These are phyloP conservation scores for Vespertilio murinus DNA, from an alignment of 2,797 vertebrate genomes.

Conservation along the genomic window DNA sequence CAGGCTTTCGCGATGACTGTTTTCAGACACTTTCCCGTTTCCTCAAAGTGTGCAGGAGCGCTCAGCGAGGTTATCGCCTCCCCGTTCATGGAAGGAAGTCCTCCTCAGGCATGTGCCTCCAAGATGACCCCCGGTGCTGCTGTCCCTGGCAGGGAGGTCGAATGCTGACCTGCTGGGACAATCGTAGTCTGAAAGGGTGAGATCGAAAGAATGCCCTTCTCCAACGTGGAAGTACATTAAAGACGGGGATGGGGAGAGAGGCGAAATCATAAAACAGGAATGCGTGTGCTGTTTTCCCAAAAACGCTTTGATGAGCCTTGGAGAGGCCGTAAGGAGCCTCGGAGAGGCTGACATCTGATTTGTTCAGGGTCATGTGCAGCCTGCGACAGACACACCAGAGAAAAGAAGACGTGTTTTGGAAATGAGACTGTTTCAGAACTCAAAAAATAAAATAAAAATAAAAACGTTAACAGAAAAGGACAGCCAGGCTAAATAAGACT, in stretches of 20 bases:
- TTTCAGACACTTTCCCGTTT: neutral
- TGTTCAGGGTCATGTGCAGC: neutral
- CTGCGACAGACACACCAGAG: neutral
- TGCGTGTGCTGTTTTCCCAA: neutral
- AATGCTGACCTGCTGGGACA: neutral
- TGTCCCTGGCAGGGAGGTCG: neutral
- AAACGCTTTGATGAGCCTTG: neutral
- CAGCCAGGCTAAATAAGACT: neutral
- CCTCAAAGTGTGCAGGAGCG: neutral
- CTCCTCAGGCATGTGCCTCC: neutral
- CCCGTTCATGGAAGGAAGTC: neutral
- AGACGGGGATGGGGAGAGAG: neutral
- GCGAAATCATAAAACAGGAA: neutral
- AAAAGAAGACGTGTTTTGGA: neutral
- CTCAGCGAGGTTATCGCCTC: neutral
- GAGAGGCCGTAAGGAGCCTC: neutral
- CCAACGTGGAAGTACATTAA: neutral
- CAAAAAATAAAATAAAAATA: too few relatives aligned
- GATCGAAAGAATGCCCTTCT: neutral
- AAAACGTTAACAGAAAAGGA: neutral
- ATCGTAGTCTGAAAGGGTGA: neutral
- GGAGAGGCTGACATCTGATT: neutral
- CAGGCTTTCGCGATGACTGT: neutral
- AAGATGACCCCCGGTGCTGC: neutral
- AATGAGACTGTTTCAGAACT: neutral